Evolutionary conservation across 2,113 vertebrate species (phyloP).

Genomic region (Origma solitaria): DNA sequence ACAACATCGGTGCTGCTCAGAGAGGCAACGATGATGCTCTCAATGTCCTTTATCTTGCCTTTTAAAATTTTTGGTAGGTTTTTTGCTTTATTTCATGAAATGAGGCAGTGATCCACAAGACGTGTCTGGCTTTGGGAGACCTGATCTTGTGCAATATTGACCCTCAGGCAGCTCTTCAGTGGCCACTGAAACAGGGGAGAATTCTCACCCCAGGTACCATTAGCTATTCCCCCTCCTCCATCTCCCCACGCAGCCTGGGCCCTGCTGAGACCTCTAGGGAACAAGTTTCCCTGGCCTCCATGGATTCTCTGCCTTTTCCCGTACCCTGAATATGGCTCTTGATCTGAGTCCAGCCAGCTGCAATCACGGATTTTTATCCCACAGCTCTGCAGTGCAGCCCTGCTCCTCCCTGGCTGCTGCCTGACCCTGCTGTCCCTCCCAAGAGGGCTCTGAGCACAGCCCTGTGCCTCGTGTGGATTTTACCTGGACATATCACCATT

Average conservation of each 20-base stretch:
- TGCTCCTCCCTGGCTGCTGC: too few species aligned
- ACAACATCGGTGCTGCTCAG: not conserved
- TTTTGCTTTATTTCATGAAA: not conserved
- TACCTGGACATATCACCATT: accelerated
- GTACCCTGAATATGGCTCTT: accelerated
- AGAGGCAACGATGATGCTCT: too few species aligned
- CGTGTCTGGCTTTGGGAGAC: not conserved
- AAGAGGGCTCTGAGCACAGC: not conserved
- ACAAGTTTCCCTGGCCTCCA: not conserved
- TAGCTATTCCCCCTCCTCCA: too few species aligned
- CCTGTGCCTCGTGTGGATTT: accelerated
- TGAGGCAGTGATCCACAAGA: not conserved
- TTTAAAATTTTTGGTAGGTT: accelerated
- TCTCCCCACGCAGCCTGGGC: accelerated
- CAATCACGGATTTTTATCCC: accelerated
- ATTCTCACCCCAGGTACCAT: not conserved
- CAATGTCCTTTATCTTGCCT: not conserved
- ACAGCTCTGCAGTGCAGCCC: not conserved
- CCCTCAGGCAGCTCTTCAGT: not conserved
- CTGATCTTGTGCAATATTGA: not conserved
- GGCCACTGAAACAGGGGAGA: not conserved
- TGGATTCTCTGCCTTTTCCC: not conserved
- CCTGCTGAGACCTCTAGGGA: not conserved
- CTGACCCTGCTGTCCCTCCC: not conserved
- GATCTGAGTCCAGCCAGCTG: not conserved